Evolutionary conservation across 2,113 vertebrate genomes (phyloP), one percentile per base, ranked within the genome.

Genomic region (Urocitellus parryii): DNA sequence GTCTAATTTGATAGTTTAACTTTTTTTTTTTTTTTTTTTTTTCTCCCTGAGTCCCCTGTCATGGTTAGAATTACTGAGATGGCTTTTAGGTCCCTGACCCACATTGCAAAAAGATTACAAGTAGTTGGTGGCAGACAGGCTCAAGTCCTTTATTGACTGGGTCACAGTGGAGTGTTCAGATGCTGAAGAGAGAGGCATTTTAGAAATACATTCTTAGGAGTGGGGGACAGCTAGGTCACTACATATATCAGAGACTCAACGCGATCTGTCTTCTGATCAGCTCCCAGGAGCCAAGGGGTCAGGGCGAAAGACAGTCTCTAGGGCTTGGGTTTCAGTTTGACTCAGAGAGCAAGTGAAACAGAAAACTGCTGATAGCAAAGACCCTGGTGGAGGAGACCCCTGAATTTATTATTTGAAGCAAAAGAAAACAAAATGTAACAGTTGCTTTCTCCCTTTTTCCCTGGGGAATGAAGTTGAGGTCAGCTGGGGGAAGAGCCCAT

Each of bases 21-120:
- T 13, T 51, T 82, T 2, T 70, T 87, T 89, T 78, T 58, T 39
- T 2, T 39, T 39, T 39, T 51, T 67, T 48, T 27, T 90, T 89
- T 78, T 67, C 48, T 61, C 53, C 14, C 79, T 70, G 34, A 82
- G 29, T 87, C 61, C 34, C 34, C 22, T 68, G 53, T 58, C 53
- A 67, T 37, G 48, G 10, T 42, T 93, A 80, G 95, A 97, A 72
- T 96, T 91, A 97, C 63, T 7, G 37, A 90, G 81, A 91, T 18
- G 73, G 91, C 81, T 94, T 91, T 96, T 95, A 94, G 83, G 96
- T 76, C 81, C 53, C 42, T 93, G 89, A 92, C 53, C 92, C 87
- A 88, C 92, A 96, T 88, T 88, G 81, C 83, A 96, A 97, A 97
- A 83, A 89, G 94, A 94, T 95, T 94, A 79, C 53, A 84, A 82